Evolutionary conservation across 2,797 vertebrate genomes (phyloP).

Genomic region (Muscicapa striata): DNA sequence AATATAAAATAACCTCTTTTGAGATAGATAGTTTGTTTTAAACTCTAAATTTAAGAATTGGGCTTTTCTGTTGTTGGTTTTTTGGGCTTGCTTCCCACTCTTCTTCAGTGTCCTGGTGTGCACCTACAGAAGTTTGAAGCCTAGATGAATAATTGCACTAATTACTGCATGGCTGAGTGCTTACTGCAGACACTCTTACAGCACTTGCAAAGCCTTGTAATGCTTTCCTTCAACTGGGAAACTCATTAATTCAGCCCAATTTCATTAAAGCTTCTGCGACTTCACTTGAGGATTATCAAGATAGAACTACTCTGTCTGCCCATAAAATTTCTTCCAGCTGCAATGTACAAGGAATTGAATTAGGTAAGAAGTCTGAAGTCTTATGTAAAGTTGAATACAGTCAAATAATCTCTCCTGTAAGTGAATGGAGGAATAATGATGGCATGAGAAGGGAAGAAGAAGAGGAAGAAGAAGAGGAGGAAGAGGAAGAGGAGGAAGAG

Average conservation of each 20-base stretch:
- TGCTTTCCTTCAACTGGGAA: background rate
- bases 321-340: background rate
- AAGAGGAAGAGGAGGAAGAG: too few species aligned
- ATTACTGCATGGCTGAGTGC: background rate
- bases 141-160: background rate
- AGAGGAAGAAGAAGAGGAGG: background rate
- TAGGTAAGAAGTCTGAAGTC: background rate
- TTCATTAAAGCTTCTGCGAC: background rate
- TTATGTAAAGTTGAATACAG: background rate
- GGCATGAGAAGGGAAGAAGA: background rate
- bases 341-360: background rate
- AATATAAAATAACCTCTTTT: background rate
- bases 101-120: background rate
- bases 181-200: background rate
- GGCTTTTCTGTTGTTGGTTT: fast-evolving
- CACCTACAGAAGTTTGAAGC: background rate
- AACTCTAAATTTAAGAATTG: background rate
- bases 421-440: background rate
- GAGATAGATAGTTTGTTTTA: background rate
- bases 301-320: background rate
- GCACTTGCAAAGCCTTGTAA: background rate
- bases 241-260: background rate
- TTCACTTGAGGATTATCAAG: background rate
- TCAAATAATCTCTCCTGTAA: background rate
- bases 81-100: background rate